These are phyloP conservation scores for Rugalucina vietnamica DNA, from an alignment of 2,888 invertebrate genomes.

Conservation along the genomic window DNA sequence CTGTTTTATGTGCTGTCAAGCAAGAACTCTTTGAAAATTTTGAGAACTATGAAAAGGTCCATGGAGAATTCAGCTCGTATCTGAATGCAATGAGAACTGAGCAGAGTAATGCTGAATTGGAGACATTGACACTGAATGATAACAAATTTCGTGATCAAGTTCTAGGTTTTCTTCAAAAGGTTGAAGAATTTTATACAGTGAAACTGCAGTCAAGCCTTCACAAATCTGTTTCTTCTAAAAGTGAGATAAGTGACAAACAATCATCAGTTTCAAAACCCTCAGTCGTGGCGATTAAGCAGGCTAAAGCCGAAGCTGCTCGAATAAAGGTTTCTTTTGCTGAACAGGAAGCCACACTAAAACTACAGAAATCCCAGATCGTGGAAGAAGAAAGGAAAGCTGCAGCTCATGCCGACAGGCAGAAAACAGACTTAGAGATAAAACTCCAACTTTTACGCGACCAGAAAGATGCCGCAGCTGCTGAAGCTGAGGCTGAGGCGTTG, in stretches of 20 bases:
- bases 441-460: background rate
- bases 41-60: background rate
- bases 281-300: slow-evolving; percentile 1
- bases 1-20: background rate
- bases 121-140: background rate
- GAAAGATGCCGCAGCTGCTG: slow-evolving; percentile 10
- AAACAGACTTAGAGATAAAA: slow-evolving; percentile 15
- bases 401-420: slow-evolving; percentile 7
- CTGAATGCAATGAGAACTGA: background rate
- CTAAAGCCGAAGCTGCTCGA: slow-evolving; percentile 25
- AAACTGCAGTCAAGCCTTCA: background rate
- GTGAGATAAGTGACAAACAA: background rate
- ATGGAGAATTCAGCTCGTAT: background rate
- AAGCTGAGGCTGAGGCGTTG: slow-evolving; percentile 5
- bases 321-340: slow-evolving; percentile 2
- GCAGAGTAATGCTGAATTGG: background rate
- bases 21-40: background rate
- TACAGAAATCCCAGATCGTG: slow-evolving; percentile 10
- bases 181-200: no score
- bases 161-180: background rate
- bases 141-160: background rate
- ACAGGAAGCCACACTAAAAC: background rate
- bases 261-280: no score
- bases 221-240: background rate
- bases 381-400: background rate